Base-by-base conservation (phyloP, 2,113 vertebrate genomes). In the Pseudopodoces humilis region DNA sequence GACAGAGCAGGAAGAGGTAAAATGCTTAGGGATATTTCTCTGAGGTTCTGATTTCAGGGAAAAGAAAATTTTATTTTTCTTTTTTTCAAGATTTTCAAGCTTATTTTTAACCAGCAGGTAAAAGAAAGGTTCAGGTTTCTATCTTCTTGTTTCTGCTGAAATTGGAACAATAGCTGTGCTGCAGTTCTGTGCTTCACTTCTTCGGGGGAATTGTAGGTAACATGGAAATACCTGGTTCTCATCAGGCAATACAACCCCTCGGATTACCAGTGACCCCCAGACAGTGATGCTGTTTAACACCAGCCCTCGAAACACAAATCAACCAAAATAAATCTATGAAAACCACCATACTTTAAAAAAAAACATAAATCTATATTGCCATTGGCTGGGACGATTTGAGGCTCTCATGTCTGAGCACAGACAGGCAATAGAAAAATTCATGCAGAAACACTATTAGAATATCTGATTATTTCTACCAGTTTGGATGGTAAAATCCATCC, bases 261-360 rank as follows among this genome's bases (percentile, higher is more conserved):
- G 30, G 95, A 97, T 94, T 90, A 94, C 11, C 31, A 58, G 63
- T 23, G 65, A 90, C 92, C 90, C 92, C 87, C 19, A 35, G 69
- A 58, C 81, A 70, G 18, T 16, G 68, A 46, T 72, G 63, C 14
- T 53, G 46, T 55, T 62, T 15, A 62, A 69, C 72, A 9, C 49
- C 92, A 78, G 37, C 59, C 58, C 60, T 64, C 30, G 8, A 68
- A 47, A 46, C 41, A 10, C 20, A 24, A 31, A 67, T 31, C 6
- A 50, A 59, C 8, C 53, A 41, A 83, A 68, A 77, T 14, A 33
- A 14, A 69, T 33, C 55, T 15, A 44, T 21, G 65, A 87, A 77
- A 95, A 80, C 92, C 80, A n/a, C 56, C 70, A 14, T 64, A 53
- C 18, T 82, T 67, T 0, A 4, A 58, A 52, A 67, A 60, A 75